phyloP scores from a whole-genome alignment of 2,888 invertebrate species.

The Epirrhoe alternata region DNA sequence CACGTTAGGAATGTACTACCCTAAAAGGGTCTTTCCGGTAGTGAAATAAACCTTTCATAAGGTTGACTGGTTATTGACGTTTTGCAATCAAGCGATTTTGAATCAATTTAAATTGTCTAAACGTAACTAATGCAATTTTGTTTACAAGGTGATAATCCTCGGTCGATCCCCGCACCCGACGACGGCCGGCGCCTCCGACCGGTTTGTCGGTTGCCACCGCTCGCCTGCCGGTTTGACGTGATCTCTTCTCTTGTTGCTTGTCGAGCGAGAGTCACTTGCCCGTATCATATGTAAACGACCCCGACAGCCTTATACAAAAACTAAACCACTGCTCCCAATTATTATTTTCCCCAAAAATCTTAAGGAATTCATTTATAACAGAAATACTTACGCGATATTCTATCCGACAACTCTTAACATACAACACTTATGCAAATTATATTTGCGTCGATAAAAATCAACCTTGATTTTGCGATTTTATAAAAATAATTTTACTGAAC shows the following conservation, averaged over 20 bases:
- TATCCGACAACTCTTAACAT: conserved; percentile 15
- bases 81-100: conserved; percentile 39
- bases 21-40: conserved; percentile 9
- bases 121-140: conserved; percentile 75
- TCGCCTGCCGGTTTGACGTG: conserved; percentile 81
- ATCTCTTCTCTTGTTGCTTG: conserved; percentile 79
- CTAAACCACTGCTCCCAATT: conserved; percentile 49
- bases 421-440: conserved; percentile 35
- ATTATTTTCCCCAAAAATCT: conserved; percentile 19
- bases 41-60: conserved; percentile 15
- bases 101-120: conserved; percentile 33
- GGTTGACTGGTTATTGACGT: conserved; percentile 16
- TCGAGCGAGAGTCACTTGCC: conserved; percentile 66
- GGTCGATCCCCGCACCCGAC: conserved; percentile 65
- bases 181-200: conserved; percentile 80
- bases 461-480: conserved; percentile 65
- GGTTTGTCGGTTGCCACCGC: conserved; percentile 79
- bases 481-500: conserved; percentile 51
- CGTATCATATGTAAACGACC: conserved; percentile 79
- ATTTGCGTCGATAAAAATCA: conserved; percentile 47
- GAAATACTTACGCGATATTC: conserved; percentile 11
- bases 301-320: conserved; percentile 64
- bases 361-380: not conserved
- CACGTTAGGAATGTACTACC: conserved; percentile 38
- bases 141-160: conserved; percentile 81